These are phyloP conservation scores for Lethenteron camtschaticum DNA, from an alignment of 2,113 vertebrate species.

Conservation along the genomic window DNA sequence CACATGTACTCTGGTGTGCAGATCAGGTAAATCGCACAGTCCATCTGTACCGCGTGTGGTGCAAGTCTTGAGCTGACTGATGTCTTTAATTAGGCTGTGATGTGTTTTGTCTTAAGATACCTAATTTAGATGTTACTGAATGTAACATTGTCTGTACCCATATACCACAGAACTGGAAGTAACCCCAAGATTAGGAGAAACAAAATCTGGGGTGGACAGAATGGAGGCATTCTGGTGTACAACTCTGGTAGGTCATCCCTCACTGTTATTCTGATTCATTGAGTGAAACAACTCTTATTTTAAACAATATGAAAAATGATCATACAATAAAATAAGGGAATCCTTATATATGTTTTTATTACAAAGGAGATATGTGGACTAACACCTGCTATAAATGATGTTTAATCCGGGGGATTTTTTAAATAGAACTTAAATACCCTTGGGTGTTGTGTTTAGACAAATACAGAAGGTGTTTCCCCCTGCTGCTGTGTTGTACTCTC, in stretches of 20 bases:
- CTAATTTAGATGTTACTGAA: too few species aligned
- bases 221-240: constrained; percentile 95
- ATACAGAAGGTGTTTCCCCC: not conserved
- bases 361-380: too few species aligned
- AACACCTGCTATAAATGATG: too few species aligned
- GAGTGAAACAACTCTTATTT: too few species aligned
- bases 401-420: too few species aligned
- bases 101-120: too few species aligned
- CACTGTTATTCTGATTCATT: not conserved
- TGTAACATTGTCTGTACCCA: too few species aligned
- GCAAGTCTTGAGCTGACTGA: too few species aligned
- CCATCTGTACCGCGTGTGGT: not conserved
- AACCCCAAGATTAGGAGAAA: constrained; percentile 96
- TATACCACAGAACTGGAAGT: constrained; percentile 60
- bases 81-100: too few species aligned
- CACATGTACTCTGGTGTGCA: constrained; percentile 99
- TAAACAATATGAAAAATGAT: too few species aligned
- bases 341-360: too few species aligned
- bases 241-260: constrained; percentile 56
- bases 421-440: not conserved
- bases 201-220: constrained; percentile 99
- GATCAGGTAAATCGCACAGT: constrained; percentile 46
- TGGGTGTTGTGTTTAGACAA: not conserved
- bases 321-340: too few species aligned
- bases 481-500: not conserved